Evolutionary conservation across 2,888 invertebrate genomes (phyloP).

Genomic region (Xanthorhoe designata): DNA sequence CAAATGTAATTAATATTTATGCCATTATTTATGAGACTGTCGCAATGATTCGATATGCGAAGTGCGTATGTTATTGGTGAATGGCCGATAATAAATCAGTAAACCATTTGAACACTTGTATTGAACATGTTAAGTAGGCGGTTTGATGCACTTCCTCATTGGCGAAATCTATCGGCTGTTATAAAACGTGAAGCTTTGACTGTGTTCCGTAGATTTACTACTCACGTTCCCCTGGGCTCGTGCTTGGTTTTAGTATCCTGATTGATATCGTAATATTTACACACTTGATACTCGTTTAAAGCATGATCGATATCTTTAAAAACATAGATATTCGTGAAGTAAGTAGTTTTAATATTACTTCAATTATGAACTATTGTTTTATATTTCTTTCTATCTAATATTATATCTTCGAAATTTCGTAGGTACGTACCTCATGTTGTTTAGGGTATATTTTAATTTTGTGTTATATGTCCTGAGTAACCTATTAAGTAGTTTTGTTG

Average conservation of each 20-base stretch:
- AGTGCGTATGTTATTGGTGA: constrained; percentile 45
- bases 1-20: constrained; percentile 51
- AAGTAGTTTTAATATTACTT: constrained; percentile 15
- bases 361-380: constrained; percentile 1
- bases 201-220: constrained; percentile 64
- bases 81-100: constrained; percentile 53
- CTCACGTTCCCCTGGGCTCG: constrained; percentile 68
- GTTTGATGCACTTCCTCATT: constrained; percentile 56
- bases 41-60: constrained; percentile 45
- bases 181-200: constrained; percentile 29
- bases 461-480: too few relatives aligned
- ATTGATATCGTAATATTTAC: constrained; percentile 54
- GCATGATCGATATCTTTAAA: constrained; percentile 48
- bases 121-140: constrained; percentile 47
- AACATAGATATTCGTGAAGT: constrained; percentile 17
- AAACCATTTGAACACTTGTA: constrained; percentile 48
- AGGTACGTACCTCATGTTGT: too few relatives aligned
- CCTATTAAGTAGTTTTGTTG: neutral
- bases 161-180: constrained; percentile 54
- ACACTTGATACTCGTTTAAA: constrained; percentile 50
- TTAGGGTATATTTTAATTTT: neutral
- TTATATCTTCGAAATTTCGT: constrained; percentile 4
- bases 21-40: constrained; percentile 51
- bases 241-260: constrained; percentile 56
- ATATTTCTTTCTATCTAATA: neutral